Percentiles rank a stretch among this genome's conserved stretches.
phyloP scores from a whole-genome alignment of 2,797 vertebrate genomes.

The Pygocentrus nattereri region DNA sequence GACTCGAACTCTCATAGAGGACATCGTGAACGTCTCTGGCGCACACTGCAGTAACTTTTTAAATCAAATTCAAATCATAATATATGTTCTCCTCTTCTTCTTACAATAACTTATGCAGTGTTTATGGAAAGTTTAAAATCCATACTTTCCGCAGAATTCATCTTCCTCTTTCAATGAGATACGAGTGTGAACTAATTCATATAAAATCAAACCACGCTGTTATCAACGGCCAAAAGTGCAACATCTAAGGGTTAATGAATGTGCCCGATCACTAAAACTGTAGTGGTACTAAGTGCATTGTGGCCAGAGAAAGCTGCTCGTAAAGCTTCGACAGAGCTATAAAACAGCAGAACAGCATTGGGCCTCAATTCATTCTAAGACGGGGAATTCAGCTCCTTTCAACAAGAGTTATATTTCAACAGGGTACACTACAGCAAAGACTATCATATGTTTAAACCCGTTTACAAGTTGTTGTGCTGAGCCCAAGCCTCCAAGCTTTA shows the following conservation, averaged over 20 bases:
- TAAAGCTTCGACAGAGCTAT: background rate
- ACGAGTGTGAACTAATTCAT: background rate
- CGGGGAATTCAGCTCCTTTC: background rate
- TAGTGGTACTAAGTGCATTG: background rate
- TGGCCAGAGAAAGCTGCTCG: background rate
- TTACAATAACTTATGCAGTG: no score
- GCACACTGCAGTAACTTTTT: no score
- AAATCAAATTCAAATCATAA: no score
- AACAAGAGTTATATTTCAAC: slow-evolving; percentile 17
- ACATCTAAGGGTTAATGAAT: background rate
- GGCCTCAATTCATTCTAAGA: background rate
- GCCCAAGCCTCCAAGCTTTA: background rate
- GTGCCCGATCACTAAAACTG: background rate
- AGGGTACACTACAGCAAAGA: background rate
- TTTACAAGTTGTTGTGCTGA: slow-evolving; percentile 19
- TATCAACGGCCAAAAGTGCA: background rate
- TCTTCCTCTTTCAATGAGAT: background rate
- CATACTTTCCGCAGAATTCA: no score
- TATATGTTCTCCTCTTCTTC: no score
- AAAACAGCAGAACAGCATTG: background rate
- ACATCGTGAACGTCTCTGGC: no score
- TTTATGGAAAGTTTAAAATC: background rate
- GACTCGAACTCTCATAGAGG: no score
- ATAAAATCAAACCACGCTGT: background rate
- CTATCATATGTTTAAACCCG: slow-evolving; percentile 3